A percentile compares a stretch with the other conserved stretches of the same genome.
phyloP scores from a whole-genome alignment of 2,797 vertebrate species.

The Manis crassicaudata region DNA sequence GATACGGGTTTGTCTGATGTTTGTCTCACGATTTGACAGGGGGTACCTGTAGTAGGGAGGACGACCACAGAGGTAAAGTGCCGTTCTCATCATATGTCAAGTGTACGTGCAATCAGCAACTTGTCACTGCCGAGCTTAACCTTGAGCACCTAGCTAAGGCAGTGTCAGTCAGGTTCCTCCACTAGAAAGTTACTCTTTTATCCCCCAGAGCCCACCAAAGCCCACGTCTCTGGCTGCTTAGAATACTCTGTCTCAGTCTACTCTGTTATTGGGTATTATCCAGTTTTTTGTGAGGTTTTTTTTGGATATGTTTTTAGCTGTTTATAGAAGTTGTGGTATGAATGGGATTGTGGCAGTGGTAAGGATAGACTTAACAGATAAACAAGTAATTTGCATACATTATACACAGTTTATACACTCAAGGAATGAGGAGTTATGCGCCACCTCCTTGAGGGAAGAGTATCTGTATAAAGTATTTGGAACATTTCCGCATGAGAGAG shows the following conservation, averaged over 20 bases:
- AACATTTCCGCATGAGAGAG: background rate
- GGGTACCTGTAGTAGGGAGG: background rate
- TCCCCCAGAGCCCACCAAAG: too few relatives aligned
- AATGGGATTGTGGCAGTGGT: too few relatives aligned
- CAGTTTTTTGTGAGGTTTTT: too few relatives aligned
- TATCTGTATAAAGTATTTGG: background rate
- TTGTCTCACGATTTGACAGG: background rate
- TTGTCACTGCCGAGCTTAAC: background rate
- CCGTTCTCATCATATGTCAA: background rate
- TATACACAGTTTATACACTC: background rate
- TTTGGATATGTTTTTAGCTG: too few relatives aligned
- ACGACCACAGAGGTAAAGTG: background rate
- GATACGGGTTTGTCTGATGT: background rate
- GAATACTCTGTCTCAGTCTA: background rate
- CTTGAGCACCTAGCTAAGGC: background rate
- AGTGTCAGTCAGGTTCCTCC: background rate
- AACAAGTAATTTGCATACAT: too few relatives aligned
- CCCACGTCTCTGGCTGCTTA: too few relatives aligned
- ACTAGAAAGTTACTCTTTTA: background rate
- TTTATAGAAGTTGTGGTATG: too few relatives aligned
- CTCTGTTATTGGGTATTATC: background rate
- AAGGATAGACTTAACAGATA: too few relatives aligned
- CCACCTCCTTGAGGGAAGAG: background rate
- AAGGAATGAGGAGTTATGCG: fast-evolving
- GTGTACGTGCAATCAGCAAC: background rate